Percentiles rank a stretch among this genome's conserved stretches.
These are phyloP conservation scores for Perca flavescens DNA, from an alignment of 2,113 vertebrate genomes.

Conservation along the genomic window DNA sequence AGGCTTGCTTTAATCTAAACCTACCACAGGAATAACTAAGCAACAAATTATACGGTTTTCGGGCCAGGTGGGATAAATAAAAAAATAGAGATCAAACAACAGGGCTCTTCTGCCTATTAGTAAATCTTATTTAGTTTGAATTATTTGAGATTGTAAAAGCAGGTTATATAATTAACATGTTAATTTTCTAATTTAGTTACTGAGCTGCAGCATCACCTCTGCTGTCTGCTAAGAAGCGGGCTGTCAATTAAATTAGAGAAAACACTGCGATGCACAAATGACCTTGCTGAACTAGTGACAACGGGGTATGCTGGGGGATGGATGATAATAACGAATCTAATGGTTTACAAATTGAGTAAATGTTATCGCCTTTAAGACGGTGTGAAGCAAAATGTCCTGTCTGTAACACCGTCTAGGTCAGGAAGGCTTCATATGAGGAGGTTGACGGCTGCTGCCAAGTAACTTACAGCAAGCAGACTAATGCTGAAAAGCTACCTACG, in stretches of 20 bases:
- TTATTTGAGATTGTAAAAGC: neutral
- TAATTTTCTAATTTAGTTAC: slow-evolving; percentile 6
- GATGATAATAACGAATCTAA: neutral
- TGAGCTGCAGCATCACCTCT: slow-evolving; percentile 30
- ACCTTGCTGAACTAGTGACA: slow-evolving; percentile 60
- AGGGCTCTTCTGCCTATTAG: neutral
- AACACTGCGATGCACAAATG: slow-evolving; percentile 50
- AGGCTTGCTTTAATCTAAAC: slow-evolving; percentile 49
- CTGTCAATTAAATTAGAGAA: slow-evolving; percentile 44
- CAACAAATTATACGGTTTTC: slow-evolving; percentile 43
- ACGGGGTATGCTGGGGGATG: neutral
- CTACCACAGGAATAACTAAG: slow-evolving; percentile 39
- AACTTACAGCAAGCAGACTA: slow-evolving; percentile 19
- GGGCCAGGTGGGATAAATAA: slow-evolving; percentile 23
- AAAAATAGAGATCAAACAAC: slow-evolving; percentile 13
- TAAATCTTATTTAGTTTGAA: neutral
- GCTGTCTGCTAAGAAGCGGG: slow-evolving; percentile 2
- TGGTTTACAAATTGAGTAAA: neutral
- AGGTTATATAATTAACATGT: neutral
- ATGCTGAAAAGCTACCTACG: neutral
- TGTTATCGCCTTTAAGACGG: neutral
- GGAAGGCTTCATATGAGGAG: slow-evolving; percentile 57
- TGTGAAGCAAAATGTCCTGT: slow-evolving; percentile 42
- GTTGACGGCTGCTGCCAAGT: slow-evolving; percentile 53
- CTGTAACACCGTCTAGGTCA: slow-evolving; percentile 67